phyloP scores from a whole-genome alignment of 2,888 invertebrate species.

The Drosophila atroscutellata region DNA sequence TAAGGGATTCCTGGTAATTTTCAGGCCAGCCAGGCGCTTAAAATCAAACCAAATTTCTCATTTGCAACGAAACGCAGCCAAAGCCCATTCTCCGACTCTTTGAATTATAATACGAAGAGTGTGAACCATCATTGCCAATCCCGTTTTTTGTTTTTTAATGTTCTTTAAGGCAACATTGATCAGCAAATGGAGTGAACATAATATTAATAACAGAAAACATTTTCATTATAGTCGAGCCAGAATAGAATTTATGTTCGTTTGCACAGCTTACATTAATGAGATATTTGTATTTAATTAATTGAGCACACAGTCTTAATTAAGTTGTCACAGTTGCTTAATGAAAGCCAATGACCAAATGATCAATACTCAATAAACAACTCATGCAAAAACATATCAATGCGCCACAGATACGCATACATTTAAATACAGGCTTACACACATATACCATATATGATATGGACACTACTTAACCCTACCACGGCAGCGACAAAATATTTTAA shows the following conservation, averaged over 20 bases:
- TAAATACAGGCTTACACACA: not conserved
- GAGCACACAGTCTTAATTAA: constrained; percentile 37
- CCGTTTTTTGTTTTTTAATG: not conserved
- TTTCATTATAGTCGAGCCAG: not conserved
- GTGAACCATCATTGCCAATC: not conserved
- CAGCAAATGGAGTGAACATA: not conserved
- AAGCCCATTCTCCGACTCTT: not conserved
- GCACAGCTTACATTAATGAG: not conserved
- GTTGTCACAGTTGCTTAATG: constrained; percentile 42
- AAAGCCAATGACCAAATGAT: constrained; percentile 42
- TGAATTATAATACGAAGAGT: constrained; percentile 4
- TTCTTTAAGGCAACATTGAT: not conserved
- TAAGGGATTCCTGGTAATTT: constrained; percentile 67
- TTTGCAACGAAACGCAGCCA: constrained; percentile 22
- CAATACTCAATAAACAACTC: constrained; percentile 69
- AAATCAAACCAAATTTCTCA: constrained; percentile 55
- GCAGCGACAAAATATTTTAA: constrained; percentile 68
- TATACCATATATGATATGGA: not conserved
- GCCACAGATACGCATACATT: not conserved
- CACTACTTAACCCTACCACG: constrained; percentile 49
- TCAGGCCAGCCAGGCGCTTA: constrained; percentile 25
- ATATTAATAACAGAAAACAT: not conserved
- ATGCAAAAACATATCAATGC: constrained; percentile 7
- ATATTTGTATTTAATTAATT: not conserved
- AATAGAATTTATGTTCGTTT: not conserved